Evolutionary conservation across 2,797 vertebrate genomes (phyloP), one percentile per base, ranked within the genome.

Genomic region (Spondyliosoma cantharus): DNA sequence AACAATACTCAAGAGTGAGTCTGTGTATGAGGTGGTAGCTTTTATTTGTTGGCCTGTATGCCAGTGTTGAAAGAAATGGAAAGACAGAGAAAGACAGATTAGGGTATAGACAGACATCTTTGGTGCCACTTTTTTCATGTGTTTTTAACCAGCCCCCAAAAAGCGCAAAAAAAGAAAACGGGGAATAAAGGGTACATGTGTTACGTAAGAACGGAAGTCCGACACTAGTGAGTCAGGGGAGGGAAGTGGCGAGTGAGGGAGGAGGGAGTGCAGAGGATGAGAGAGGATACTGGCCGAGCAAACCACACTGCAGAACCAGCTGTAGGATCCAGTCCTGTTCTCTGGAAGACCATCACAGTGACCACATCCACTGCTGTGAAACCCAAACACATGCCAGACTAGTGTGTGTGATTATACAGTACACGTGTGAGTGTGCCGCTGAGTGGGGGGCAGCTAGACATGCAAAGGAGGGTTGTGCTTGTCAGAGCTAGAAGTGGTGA

Each of bases 401-500:
- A 6, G 45, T 11, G 48, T 68, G 68, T 45, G 25, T 63, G 50
- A 65, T n/a, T 74, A 32, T 72, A 57, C 71, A 64, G 74, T 66
- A 58, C 22, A 68, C 37, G 52, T 62, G 16, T 7, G 19, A 46
- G 60, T 60, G 48, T 53, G 71, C 20, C 7, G 12, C 65, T 66
- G 42, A 74, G 68, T 74, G 61, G 65, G 71, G 71, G 83, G 71
- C 59, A 57, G 77, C 70, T 78, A 49, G 71, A 75, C n/a, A 72
- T 65, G 80, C 59, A 67, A 64, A 58, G 85, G 37, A 78, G 86
- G 85, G 82, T 81, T 82, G 86, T 77, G 85, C 87, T 88, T 89
- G 91, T 92, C 90, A 92, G 91, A 91, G 90, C 84, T 86, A 84
- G 90, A 93, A 91, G 91, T 89, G 90, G 92, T 92, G 94, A 95